Evolutionary conservation across 2,888 invertebrate genomes (phyloP).

Genomic region (Poecilus cupreus): DNA sequence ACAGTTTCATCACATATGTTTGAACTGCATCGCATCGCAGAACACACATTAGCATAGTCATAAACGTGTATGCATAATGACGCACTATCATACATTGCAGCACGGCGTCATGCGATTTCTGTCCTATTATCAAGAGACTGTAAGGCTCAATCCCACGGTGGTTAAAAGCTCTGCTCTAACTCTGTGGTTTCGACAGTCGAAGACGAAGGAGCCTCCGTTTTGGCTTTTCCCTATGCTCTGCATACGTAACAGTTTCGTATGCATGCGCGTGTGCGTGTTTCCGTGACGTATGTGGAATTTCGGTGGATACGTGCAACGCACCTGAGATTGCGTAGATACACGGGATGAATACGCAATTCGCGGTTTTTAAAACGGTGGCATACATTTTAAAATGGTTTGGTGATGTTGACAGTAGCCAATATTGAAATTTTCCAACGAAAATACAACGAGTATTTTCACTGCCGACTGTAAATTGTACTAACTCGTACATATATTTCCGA

Average conservation of each 20-base stretch:
- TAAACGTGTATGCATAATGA: neutral
- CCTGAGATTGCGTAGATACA: slow-evolving; percentile 21
- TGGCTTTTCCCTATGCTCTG: neutral
- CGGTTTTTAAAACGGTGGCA: slow-evolving; percentile 5
- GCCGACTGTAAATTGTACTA: neutral
- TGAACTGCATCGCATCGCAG: neutral
- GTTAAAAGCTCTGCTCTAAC: no score
- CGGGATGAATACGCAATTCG: slow-evolving; percentile 12
- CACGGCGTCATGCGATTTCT: neutral
- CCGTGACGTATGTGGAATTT: slow-evolving; percentile 23
- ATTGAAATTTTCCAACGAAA: no score
- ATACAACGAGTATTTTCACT: neutral
- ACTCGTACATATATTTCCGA: neutral
- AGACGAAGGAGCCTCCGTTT: neutral
- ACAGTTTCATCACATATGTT: neutral
- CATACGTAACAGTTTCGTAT: neutral
- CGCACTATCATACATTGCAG: neutral
- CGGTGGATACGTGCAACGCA: slow-evolving; percentile 14
- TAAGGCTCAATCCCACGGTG: neutral
- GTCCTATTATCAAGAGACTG: neutral
- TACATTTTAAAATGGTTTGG: slow-evolving; percentile 22
- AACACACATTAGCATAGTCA: neutral
- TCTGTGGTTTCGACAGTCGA: neutral
- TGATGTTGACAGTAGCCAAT: slow-evolving; percentile 14
- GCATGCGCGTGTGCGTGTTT: neutral